phyloP scores from a whole-genome alignment of 2,113 vertebrate species.

The Periophthalmus modestus region DNA sequence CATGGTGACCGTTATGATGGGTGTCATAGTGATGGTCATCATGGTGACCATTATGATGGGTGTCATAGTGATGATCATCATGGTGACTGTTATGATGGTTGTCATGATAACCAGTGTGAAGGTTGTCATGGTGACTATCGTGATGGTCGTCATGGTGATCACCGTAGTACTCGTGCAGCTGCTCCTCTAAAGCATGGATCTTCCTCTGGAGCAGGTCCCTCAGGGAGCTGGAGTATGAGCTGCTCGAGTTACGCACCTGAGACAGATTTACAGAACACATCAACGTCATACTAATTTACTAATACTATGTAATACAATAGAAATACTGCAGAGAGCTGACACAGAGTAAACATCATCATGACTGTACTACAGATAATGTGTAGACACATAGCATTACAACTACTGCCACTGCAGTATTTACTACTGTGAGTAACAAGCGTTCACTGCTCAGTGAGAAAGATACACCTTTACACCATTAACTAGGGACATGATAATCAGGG shows the following conservation, averaged over 20 bases:
- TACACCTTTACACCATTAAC: slow-evolving; percentile 27
- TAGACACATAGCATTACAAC: too few relatives aligned
- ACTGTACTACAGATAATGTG: too few relatives aligned
- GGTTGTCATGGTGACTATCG: slow-evolving; percentile 36
- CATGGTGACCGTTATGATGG: slow-evolving; percentile 9
- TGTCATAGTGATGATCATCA: slow-evolving; percentile 4
- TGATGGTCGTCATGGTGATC: slow-evolving; percentile 37
- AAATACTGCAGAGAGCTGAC: too few relatives aligned
- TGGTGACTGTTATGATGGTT: slow-evolving; percentile 25
- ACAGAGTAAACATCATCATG: too few relatives aligned
- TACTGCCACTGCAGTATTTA: too few relatives aligned
- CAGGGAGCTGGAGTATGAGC: slow-evolving; percentile 80
- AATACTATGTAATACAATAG: too few relatives aligned
- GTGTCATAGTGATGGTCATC: slow-evolving; percentile 7
- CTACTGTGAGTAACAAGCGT: too few relatives aligned
- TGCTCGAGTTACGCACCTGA: slow-evolving; percentile 78
- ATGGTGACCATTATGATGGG: slow-evolving; percentile 3
- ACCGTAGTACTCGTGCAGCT: slow-evolving; percentile 73
- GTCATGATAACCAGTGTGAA: slow-evolving; percentile 29
- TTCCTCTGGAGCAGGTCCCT: slow-evolving; percentile 80
- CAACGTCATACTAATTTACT: too few relatives aligned
- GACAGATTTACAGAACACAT: background rate
- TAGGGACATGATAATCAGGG: background rate
- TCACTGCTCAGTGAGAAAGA: background rate
- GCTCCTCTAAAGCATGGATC: slow-evolving; percentile 80